Percentiles rank a stretch among this genome's conserved stretches.
These are phyloP conservation scores for Okapia johnstoni DNA, from an alignment of 2,113 vertebrate genomes.

Conservation along the genomic window DNA sequence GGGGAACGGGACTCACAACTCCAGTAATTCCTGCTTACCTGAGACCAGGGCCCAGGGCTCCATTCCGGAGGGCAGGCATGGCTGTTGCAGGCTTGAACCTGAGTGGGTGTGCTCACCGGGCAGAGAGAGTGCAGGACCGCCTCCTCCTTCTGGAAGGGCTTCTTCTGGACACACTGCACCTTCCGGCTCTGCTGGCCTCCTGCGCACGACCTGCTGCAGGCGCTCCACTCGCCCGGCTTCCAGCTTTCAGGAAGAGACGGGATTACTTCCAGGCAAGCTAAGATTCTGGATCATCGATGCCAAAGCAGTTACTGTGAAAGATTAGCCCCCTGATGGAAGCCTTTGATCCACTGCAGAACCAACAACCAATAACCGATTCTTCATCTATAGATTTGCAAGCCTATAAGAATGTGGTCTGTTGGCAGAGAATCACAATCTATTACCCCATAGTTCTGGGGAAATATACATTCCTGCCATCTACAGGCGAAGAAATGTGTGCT, in stretches of 20 bases:
- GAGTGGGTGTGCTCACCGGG: conserved; percentile 87
- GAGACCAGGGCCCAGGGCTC: conserved; percentile 90
- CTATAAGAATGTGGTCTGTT: background rate
- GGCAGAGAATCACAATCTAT: background rate
- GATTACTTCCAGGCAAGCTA: background rate
- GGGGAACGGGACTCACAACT: too few species aligned
- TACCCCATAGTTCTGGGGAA: background rate
- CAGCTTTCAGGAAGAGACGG: conserved; percentile 81
- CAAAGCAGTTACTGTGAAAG: background rate
- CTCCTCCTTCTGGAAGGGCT: conserved; percentile 89
- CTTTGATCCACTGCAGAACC: background rate
- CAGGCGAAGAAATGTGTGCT: background rate
- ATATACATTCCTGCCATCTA: background rate
- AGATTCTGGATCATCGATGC: background rate
- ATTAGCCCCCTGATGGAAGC: background rate
- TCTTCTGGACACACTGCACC: conserved; percentile 90
- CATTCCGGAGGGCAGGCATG: conserved; percentile 92
- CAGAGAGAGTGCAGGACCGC: conserved; percentile 87
- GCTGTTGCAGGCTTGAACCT: conserved; percentile 87
- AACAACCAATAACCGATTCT: rapidly evolving
- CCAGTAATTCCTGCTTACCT: conserved; percentile 81
- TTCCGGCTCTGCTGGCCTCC: conserved; percentile 90
- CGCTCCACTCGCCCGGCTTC: conserved; percentile 88
- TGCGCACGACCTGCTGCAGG: conserved; percentile 90
- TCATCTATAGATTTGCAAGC: background rate